Evolutionary conservation across 2,113 vertebrate species (phyloP).

Genomic region (Corythornis vintsioides): DNA sequence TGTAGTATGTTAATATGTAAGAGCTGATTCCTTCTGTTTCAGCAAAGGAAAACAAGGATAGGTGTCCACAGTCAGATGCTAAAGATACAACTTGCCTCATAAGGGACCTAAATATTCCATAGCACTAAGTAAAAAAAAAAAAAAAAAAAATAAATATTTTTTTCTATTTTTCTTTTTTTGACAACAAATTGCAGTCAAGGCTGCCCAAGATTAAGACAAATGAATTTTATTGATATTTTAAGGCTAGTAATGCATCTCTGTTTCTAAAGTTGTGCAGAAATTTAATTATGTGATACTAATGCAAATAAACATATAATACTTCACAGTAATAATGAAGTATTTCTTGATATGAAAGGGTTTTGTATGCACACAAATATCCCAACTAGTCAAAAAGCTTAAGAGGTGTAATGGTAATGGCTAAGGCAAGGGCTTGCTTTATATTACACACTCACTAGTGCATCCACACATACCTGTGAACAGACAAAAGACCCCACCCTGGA

Average conservation of each 20-base stretch:
- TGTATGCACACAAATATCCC: background rate
- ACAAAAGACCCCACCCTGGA: background rate
- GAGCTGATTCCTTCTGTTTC: background rate
- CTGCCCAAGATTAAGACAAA: background rate
- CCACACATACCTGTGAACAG: background rate
- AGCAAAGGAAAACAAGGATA: background rate
- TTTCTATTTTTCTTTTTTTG: background rate
- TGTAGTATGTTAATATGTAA: background rate
- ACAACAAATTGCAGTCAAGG: background rate
- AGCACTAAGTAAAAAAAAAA: background rate
- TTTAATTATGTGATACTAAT: background rate
- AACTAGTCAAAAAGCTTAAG: background rate
- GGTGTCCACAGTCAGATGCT: background rate
- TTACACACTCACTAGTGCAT: background rate
- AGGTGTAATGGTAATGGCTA: background rate
- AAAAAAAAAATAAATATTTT: background rate
- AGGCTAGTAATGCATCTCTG: background rate
- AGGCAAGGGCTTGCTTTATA: background rate
- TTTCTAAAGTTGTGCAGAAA: background rate
- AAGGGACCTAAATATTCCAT: background rate
- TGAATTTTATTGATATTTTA: background rate
- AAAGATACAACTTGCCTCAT: background rate
- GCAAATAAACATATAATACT: background rate
- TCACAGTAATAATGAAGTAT: background rate
- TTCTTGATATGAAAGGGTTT: background rate